Evolutionary conservation across 1,140 invertebrate genomes (phyloP), one percentile per base, ranked within the genome.

Genomic region (Cotesia vestalis): DNA sequence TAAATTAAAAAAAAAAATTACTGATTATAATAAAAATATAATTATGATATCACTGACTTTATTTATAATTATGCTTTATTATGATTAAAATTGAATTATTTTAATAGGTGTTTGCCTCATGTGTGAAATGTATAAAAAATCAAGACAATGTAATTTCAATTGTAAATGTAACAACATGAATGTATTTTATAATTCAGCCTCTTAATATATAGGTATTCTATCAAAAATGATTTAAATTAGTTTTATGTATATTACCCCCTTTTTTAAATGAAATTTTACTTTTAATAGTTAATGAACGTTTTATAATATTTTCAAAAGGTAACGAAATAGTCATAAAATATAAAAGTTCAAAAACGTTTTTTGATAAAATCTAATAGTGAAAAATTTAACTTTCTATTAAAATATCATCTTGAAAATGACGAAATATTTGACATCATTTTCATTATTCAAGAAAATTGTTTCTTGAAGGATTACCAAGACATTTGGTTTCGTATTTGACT

Each of bases 61-160:
- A 80, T 84, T 77, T 80, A 81, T 80, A 81, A 78, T 77, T 78
- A 79, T 78, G 81, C 81, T 84, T 84, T 81, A 81, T 81, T 83
- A 84, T 84, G 80, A 79, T 71, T 79, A 81, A 66, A 76, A 80
- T 83, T 84, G 78, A 78, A 77, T 79, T 70, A 84, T 81, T 83
- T 83, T 83, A 84, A 78, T 83, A 84, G 80, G 69, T 74, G 73
- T 83, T 83, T 82, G 78, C 77, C 78, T 81, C 77, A 73, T 82
- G 81, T 72, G 53, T 80, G 72, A 77, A 80, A 80, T 80, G 72
- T 78, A 79, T 78, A 73, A 73, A 81, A 79, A 76, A 35, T 52
- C 68, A 35, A 40, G n/a, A 63, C 57, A 34, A 35, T 66, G 67
- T 78, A 78, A 79, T 77, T 81, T 77, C 20, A 79, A 79, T 77